These are phyloP conservation scores for Diplazon laetatorius DNA, from an alignment of 2,888 invertebrate genomes.

Conservation along the genomic window DNA sequence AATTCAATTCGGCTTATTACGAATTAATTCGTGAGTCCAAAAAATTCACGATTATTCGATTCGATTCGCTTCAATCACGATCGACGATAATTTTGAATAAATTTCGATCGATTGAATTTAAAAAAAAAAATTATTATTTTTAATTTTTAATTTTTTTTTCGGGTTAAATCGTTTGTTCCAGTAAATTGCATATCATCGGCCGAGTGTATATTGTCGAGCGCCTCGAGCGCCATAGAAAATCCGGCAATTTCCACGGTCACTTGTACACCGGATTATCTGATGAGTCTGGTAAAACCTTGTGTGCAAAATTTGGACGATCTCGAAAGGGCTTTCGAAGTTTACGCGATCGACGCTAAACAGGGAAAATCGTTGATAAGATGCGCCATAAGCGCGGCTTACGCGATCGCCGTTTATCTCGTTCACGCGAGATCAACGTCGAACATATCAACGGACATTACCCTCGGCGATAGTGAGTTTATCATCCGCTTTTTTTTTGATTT, in stretches of 20 bases:
- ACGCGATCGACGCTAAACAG: slow-evolving; percentile 75
- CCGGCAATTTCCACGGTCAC: slow-evolving; percentile 87
- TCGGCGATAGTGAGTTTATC: slow-evolving; percentile 85
- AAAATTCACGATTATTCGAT: too few species aligned
- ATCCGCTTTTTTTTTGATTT: background rate
- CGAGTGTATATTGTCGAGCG: slow-evolving; percentile 83
- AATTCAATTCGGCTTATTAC: slow-evolving; percentile 74
- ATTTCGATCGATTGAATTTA: too few species aligned
- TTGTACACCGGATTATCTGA: slow-evolving; percentile 86
- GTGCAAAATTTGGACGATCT: slow-evolving; percentile 79
- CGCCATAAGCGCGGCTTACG: slow-evolving; percentile 85
- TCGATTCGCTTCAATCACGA: too few species aligned
- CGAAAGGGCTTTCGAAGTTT: slow-evolving; percentile 75
- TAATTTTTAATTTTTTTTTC: too few species aligned
- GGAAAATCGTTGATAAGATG: slow-evolving; percentile 81
- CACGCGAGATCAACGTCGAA: slow-evolving; percentile 91
- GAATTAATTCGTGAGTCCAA: slow-evolving; percentile 80
- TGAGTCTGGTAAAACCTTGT: slow-evolving; percentile 82
- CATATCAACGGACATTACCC: slow-evolving; percentile 87
- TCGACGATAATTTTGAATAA: too few species aligned
- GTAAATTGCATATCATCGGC: slow-evolving; percentile 82
- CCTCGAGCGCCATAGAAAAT: slow-evolving; percentile 86
- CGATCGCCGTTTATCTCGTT: slow-evolving; percentile 86
- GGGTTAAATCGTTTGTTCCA: slow-evolving; percentile 71
- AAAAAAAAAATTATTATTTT: too few species aligned